Conservation (phyloP, 1,140 invertebrate genomes). For the Dryas iulia region DNA sequence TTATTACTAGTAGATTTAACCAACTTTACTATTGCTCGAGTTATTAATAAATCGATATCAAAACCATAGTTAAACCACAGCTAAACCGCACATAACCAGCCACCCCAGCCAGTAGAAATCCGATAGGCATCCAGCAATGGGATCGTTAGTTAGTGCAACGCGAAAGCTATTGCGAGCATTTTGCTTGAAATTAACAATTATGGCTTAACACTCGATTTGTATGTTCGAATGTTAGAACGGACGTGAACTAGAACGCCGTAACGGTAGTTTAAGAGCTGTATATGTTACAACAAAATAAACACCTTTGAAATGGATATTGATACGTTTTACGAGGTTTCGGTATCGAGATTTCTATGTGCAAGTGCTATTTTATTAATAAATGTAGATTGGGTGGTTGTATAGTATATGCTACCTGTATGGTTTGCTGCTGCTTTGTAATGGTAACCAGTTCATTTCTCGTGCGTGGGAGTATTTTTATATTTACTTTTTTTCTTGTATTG, state of each 20-base stretch:
- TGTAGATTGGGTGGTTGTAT: background rate
- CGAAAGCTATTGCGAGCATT: slow-evolving; percentile 73
- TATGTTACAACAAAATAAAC: slow-evolving; percentile 37
- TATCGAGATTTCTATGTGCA: background rate
- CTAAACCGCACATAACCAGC: background rate
- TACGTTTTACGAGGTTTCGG: background rate
- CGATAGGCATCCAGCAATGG: slow-evolving; percentile 76
- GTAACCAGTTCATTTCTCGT: background rate
- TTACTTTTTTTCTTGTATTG: too few relatives aligned
- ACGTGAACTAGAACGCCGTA: slow-evolving; percentile 46
- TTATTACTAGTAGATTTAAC: too few relatives aligned
- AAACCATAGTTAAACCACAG: slow-evolving; percentile 15
- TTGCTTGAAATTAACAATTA: slow-evolving; percentile 79
- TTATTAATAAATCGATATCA: background rate
- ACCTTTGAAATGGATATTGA: slow-evolving; percentile 11
- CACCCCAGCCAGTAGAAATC: slow-evolving; percentile 53
- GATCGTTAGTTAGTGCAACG: slow-evolving; percentile 72
- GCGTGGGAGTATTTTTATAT: too few relatives aligned
- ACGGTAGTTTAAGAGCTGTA: slow-evolving; percentile 47
- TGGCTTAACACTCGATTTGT: slow-evolving; percentile 71
- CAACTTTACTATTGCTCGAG: too few relatives aligned
- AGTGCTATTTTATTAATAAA: background rate
- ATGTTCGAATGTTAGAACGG: slow-evolving; percentile 54
- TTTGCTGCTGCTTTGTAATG: background rate
- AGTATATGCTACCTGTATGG: background rate